Percentiles rank a stretch among this genome's conserved stretches.
phyloP scores from a whole-genome alignment of 2,797 vertebrate species.

The Yasuhikotakia modesta region DNA sequence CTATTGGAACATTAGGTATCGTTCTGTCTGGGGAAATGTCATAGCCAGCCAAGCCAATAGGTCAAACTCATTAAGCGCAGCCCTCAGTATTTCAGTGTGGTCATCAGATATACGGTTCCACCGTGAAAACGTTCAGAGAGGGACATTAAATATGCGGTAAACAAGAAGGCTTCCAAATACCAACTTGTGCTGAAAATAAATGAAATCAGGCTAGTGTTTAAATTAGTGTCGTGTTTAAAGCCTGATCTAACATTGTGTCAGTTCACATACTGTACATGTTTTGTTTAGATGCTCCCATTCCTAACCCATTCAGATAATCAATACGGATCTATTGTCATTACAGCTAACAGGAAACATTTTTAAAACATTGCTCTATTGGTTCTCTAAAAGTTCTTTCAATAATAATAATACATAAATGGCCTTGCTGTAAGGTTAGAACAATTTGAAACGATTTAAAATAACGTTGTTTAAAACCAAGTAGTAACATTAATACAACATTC shows the following conservation, averaged over 20 bases:
- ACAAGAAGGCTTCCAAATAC: neutral
- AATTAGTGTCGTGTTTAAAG: too few relatives aligned
- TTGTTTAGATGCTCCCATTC: neutral
- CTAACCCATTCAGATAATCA: neutral
- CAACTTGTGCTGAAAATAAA: neutral
- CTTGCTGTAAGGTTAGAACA: too few relatives aligned
- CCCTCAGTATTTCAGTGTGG: slow-evolving; percentile 10
- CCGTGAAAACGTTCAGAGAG: neutral
- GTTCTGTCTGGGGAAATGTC: slow-evolving; percentile 25
- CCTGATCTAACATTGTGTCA: too few relatives aligned
- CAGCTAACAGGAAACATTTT: too few relatives aligned
- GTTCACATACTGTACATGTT: neutral
- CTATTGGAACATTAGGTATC: slow-evolving; percentile 12
- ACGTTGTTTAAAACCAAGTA: too few relatives aligned
- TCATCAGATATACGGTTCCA: slow-evolving; percentile 2
- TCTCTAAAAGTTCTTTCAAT: too few relatives aligned
- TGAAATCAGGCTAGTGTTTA: neutral
- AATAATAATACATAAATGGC: too few relatives aligned
- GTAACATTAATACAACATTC: too few relatives aligned
- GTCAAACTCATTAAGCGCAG: slow-evolving; percentile 3
- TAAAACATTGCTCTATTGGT: too few relatives aligned
- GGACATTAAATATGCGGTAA: neutral
- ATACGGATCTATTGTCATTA: neutral
- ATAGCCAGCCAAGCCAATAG: slow-evolving; percentile 1
- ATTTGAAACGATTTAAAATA: too few relatives aligned